These are phyloP conservation scores for Notospermus geniculatus DNA, from an alignment of 1,140 invertebrate genomes.

Conservation along the genomic window DNA sequence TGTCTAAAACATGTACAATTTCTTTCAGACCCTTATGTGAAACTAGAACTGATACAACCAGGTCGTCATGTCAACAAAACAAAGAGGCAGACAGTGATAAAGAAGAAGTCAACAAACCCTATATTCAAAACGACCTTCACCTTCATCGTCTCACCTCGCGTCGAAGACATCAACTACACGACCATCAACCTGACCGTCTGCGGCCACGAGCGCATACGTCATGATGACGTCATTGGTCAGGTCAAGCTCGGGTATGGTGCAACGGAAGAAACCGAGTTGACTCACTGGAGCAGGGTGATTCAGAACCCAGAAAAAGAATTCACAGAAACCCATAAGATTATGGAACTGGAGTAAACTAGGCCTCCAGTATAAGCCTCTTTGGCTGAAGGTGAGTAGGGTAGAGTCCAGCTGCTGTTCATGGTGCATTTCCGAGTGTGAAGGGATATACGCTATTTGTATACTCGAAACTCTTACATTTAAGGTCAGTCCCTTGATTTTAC, in stretches of 20 bases:
- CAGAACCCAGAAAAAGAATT: conserved; percentile 27
- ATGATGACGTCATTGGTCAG: conserved; percentile 45
- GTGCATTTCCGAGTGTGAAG: too few relatives aligned
- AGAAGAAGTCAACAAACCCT: conserved; percentile 42
- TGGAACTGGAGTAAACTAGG: conserved; percentile 18
- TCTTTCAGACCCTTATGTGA: conserved; percentile 37
- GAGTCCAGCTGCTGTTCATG: too few relatives aligned
- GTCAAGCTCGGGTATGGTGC: conserved; percentile 35
- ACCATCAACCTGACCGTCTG: conserved; percentile 36
- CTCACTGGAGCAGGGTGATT: conserved; percentile 32
- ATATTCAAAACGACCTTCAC: conserved; percentile 43
- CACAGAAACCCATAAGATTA: conserved; percentile 28
- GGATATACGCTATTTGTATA: too few relatives aligned
- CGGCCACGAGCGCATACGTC: conserved; percentile 44
- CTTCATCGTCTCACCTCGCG: conserved; percentile 32
- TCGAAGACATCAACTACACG: conserved; percentile 35
- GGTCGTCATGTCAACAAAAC: conserved; percentile 18
- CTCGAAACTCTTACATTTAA: too few relatives aligned
- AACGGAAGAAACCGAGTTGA: conserved; percentile 33
- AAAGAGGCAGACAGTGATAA: conserved; percentile 27
- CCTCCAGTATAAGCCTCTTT: too few relatives aligned
- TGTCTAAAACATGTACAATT: background rate
- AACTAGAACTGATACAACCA: conserved; percentile 31
- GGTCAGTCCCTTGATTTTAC: too few relatives aligned
- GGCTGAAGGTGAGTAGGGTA: too few relatives aligned